These are phyloP conservation scores for Perizoma affinitatum DNA, from an alignment of 2,888 invertebrate species.

Conservation along the genomic window DNA sequence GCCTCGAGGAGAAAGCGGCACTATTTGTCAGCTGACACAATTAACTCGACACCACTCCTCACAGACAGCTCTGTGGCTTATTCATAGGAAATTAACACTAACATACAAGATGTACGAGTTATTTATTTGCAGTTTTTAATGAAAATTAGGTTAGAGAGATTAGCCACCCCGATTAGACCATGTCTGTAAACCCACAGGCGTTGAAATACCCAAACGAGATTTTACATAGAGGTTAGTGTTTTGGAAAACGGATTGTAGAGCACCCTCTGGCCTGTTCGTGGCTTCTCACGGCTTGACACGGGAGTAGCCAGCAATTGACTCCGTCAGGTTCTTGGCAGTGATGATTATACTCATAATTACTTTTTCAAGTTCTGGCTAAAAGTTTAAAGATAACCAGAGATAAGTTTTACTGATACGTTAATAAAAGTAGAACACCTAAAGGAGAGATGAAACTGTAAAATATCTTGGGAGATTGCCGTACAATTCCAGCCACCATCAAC, in stretches of 20 bases:
- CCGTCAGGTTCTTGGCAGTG: no score
- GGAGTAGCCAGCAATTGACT: no score
- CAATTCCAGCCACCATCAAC: conserved; percentile 16
- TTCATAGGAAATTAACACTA: conserved; percentile 27
- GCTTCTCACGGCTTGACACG: no score
- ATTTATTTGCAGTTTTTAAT: background rate
- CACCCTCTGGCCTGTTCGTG: no score
- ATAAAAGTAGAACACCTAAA: background rate
- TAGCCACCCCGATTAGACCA: no score
- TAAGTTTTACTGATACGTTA: background rate
- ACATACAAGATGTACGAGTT: background rate
- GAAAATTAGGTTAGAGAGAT: background rate
- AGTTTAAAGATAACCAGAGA: background rate
- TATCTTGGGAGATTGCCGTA: conserved; percentile 16
- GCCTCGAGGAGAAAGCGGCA: conserved; percentile 44
- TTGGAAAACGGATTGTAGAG: no score
- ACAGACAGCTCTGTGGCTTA: conserved; percentile 22
- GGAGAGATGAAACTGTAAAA: conserved; percentile 17
- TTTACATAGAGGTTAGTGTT: no score
- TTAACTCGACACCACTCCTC: conserved; percentile 38
- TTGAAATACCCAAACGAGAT: no score
- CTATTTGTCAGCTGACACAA: conserved; percentile 44
- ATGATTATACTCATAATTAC: no score
- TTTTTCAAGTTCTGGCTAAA: no score
- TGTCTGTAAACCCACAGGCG: no score